Percentiles rank a stretch among this genome's conserved stretches.
Conservation (phyloP, 2,113 vertebrate species). For the Pomatorhinus ruficollis region DNA sequence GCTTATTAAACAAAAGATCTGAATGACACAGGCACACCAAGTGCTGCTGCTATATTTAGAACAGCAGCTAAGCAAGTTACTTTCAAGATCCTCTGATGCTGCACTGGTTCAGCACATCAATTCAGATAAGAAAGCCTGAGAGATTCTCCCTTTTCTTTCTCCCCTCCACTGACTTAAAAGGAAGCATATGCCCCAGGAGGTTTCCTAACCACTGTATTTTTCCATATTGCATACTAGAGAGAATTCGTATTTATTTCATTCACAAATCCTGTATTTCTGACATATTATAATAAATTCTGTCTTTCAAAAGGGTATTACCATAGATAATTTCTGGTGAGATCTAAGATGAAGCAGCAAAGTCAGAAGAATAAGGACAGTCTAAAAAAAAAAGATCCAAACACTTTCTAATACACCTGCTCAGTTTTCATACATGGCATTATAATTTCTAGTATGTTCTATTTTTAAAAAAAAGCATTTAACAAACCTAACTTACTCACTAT, state of each 20-base stretch:
- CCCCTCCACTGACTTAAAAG: neutral
- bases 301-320: neutral
- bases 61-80: constrained; percentile 47
- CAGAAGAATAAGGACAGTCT: neutral
- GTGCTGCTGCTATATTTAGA: constrained; percentile 67
- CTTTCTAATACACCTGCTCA: neutral
- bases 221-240: neutral
- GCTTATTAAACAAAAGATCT: neutral
- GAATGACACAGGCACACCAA: constrained; percentile 24
- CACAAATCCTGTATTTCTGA: neutral
- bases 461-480: neutral
- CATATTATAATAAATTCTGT: neutral
- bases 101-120: constrained; percentile 8
- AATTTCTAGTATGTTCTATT: neutral
- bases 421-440: neutral
- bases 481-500: neutral
- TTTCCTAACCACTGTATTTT: neutral
- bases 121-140: neutral
- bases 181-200: neutral
- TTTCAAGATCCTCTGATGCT: constrained; percentile 40
- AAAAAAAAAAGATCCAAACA: neutral
- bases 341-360: neutral
- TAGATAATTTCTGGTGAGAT: neutral
- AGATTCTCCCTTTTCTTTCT: neutral
- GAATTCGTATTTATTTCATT: neutral